Evolutionary conservation across 2,797 vertebrate genomes (phyloP).

Genomic region (Pangasius larnaudii): DNA sequence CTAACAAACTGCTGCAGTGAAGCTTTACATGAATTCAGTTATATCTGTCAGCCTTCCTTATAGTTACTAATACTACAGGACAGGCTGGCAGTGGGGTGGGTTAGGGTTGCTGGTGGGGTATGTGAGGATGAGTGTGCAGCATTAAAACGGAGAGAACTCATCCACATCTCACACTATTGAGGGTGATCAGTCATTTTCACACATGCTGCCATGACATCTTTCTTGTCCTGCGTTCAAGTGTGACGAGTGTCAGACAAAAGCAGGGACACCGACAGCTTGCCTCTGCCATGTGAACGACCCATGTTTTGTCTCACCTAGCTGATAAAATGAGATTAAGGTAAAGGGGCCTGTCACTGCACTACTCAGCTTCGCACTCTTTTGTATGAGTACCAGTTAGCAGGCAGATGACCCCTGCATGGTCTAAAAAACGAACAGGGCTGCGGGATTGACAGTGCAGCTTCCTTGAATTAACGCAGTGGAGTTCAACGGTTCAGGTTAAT

Average conservation of each 20-base stretch:
- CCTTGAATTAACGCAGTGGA: constrained; percentile 10
- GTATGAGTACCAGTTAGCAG: constrained; percentile 37
- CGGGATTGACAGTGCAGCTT: constrained; percentile 27
- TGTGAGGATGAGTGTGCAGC: background rate
- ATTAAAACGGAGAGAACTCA: constrained; percentile 28
- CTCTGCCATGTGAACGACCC: constrained; percentile 28
- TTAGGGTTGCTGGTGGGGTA: too few species aligned
- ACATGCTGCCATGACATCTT: constrained; percentile 32
- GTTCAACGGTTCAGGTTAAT: constrained; percentile 51
- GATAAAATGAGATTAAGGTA: constrained; percentile 58
- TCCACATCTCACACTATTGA: constrained; percentile 29
- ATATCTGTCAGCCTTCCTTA: constrained; percentile 13
- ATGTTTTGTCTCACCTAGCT: constrained; percentile 58
- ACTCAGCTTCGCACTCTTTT: constrained; percentile 26
- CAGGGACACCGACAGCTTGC: constrained; percentile 10
- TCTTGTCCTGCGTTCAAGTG: constrained; percentile 33
- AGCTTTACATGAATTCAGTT: constrained; percentile 30
- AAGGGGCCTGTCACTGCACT: constrained; percentile 32
- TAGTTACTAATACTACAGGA: background rate
- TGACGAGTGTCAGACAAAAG: constrained; percentile 43
- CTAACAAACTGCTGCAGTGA: constrained; percentile 34
- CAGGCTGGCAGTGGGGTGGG: background rate
- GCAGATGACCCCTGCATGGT: constrained; percentile 22
- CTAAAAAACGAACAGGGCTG: constrained; percentile 11
- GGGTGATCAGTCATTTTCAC: constrained; percentile 48